phyloP scores from a whole-genome alignment of 2,888 invertebrate species.

The Eremobia ochroleuca region DNA sequence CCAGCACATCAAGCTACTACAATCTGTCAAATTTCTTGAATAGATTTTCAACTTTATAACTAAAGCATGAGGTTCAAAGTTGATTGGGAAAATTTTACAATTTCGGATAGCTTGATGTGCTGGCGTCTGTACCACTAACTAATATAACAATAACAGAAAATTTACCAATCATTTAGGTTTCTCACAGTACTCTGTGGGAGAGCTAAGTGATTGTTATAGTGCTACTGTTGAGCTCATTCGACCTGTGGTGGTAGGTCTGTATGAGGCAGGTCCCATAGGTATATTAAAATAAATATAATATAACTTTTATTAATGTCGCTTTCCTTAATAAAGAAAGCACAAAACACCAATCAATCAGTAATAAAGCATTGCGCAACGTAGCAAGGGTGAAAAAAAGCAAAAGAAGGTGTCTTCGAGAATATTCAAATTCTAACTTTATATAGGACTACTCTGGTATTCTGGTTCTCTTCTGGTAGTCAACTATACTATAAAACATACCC shows the following conservation, averaged over 20 bases:
- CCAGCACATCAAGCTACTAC: no score
- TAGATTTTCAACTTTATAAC: no score
- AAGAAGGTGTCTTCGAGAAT: not conserved
- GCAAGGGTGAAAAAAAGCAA: not conserved
- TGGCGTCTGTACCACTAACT: no score
- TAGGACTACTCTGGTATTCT: no score
- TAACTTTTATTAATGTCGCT: not conserved
- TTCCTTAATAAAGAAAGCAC: no score
- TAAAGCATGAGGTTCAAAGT: no score
- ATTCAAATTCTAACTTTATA: no score
- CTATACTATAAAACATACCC: no score
- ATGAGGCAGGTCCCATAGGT: not conserved
- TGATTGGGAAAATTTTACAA: no score
- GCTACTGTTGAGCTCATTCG: not conserved
- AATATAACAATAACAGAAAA: not conserved
- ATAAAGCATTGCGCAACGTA: not conserved
- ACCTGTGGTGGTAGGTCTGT: not conserved
- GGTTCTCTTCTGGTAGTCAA: no score
- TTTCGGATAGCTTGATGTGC: no score
- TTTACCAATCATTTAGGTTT: conserved; percentile 6
- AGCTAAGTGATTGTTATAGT: not conserved
- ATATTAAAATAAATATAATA: not conserved
- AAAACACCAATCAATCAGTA: not conserved
- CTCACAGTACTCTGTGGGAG: not conserved
- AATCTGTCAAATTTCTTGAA: no score